Evolutionary conservation across 2,888 invertebrate species (phyloP), one percentile per base, ranked within the genome.

Genomic region (Halictus quadricinctus): DNA sequence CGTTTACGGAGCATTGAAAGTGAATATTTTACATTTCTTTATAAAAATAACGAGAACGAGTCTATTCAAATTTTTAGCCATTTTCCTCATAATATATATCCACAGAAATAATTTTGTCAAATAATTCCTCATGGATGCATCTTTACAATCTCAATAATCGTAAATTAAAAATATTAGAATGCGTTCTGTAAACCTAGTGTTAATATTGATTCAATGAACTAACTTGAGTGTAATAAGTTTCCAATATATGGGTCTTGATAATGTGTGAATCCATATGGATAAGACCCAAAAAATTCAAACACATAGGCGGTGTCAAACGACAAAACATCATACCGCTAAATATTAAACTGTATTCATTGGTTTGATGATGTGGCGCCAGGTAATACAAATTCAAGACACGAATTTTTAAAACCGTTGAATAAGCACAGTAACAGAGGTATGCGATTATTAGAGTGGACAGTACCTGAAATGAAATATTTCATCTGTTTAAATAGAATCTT

Each of bases 241-340:
- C 99, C 95, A 97, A 95, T 70, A 97, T 96, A 88, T 96, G 96
- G 89, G 96, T 96, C 90, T 97, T 97, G 84, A 98, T 98, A 79
- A 99, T 97, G 93, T 99, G 98, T 60, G 98, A 99, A 95, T 99
- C 99, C 97, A 99, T 98, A 93, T 99, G 99, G 91, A 99, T 98
- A 46, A 99, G 95, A 54, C 99, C 98, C 76, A 99, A 96, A 94
- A 99, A 99, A 95, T 99, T 99, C 73, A 99, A 96, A 95, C 99
- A 99, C 96, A 99, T 97, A 4, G 99, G 99, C 0, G 99, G 99
- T 0, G 99, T 99, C 78, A 99, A 96, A 2, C 99, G 97, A 94
- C 99, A 99, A 64, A 99, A 96, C 96, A 99, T 96, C 99, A 99
- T 99, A 81, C 99, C 99, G 90, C 98, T 98, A 95, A 99, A 99